A percentile compares a stretch with the other conserved stretches of the same genome.
These are phyloP conservation scores for Gnatocerus cornutus DNA, from an alignment of 2,888 invertebrate species.

Conservation along the genomic window DNA sequence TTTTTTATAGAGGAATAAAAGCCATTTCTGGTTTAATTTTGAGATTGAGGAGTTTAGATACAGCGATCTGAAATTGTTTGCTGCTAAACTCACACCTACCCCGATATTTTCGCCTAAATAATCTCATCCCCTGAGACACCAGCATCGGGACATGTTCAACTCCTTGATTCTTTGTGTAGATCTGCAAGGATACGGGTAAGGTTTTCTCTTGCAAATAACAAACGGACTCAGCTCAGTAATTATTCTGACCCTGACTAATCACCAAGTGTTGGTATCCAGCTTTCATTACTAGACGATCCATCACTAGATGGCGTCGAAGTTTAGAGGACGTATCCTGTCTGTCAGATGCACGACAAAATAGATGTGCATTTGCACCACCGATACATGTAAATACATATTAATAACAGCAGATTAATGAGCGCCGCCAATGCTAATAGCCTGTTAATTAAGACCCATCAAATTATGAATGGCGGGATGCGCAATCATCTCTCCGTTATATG, in stretches of 20 bases:
- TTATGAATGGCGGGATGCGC: constrained; percentile 51
- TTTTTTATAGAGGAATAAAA: too few relatives aligned
- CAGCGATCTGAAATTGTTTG: too few relatives aligned
- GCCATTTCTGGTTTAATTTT: too few relatives aligned
- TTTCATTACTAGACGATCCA: constrained; percentile 46
- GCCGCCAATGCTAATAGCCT: constrained; percentile 62
- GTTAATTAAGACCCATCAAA: constrained; percentile 61
- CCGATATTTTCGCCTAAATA: constrained; percentile 13
- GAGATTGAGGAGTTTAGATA: too few relatives aligned
- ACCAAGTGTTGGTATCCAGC: constrained; percentile 42
- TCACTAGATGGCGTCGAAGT: constrained; percentile 47
- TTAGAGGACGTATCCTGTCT: constrained; percentile 49
- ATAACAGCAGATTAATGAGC: constrained; percentile 66
- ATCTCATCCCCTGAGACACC: constrained; percentile 4
- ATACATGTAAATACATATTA: constrained; percentile 67
- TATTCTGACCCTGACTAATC: constrained; percentile 45
- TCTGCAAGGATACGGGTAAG: constrained; percentile 5
- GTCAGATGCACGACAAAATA: constrained; percentile 48
- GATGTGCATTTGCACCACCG: constrained; percentile 53
- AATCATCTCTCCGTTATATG: constrained; percentile 39
- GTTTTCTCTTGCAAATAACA: constrained; percentile 25
- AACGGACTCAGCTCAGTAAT: constrained; percentile 34
- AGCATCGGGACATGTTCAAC: not conserved
- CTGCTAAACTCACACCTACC: not conserved
- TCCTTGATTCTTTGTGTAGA: constrained; percentile 32